phyloP scores from a whole-genome alignment of 2,888 invertebrate species.

The Torymus texanus region DNA sequence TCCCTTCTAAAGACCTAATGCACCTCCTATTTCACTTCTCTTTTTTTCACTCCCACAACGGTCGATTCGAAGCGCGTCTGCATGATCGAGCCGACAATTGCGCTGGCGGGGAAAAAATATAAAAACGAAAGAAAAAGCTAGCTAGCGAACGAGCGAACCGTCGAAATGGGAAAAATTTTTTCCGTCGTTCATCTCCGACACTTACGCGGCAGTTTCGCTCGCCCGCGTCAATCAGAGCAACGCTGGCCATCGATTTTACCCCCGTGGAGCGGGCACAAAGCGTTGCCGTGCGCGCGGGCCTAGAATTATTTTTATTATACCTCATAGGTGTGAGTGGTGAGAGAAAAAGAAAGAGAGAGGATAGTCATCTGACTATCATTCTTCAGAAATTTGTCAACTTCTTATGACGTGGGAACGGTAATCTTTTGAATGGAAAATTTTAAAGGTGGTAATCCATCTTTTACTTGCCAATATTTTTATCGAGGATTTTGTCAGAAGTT shows the following conservation, averaged over 20 bases:
- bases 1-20: conserved; percentile 23
- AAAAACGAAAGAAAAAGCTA: conserved; percentile 14
- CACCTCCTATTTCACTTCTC: not conserved
- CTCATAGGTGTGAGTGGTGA: not conserved
- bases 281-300: too few relatives aligned
- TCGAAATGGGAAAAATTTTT: conserved; percentile 42
- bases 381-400: conserved; percentile 11
- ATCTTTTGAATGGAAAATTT: too few relatives aligned
- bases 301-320: conserved; percentile 25
- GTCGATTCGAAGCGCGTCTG: conserved; percentile 19
- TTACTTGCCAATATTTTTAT: too few relatives aligned
- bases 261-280: not conserved
- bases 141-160: conserved; percentile 10
- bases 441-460: too few relatives aligned
- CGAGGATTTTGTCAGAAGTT: too few relatives aligned
- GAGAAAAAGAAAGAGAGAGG: not conserved
- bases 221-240: conserved; percentile 31
- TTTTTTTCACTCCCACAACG: not conserved
- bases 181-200: conserved; percentile 12
- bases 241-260: conserved; percentile 28
- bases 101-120: conserved; percentile 9
- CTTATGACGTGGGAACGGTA: too few relatives aligned
- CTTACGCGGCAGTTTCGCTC: conserved; percentile 46
- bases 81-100: conserved; percentile 47
- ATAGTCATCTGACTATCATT: conserved; percentile 3